Conservation (phyloP, 2,888 invertebrate genomes). For the Cephus rjabovi region DNA sequence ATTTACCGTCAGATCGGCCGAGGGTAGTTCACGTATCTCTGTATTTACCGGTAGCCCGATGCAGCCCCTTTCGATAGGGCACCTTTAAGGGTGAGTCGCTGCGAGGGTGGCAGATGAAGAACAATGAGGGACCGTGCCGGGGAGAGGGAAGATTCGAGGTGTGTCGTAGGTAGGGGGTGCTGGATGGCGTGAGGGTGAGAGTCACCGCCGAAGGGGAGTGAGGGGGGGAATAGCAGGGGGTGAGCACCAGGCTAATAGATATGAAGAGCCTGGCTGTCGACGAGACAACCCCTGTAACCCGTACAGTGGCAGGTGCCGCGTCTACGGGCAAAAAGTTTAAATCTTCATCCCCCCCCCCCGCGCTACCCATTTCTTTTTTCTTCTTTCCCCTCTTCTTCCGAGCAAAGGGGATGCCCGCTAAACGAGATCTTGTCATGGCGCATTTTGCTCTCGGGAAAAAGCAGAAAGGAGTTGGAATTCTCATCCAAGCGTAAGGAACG, state of each 20-base stretch:
- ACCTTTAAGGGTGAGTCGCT: conserved; percentile 47
- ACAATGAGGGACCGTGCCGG: conserved; percentile 43
- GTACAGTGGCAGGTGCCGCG: conserved; percentile 30
- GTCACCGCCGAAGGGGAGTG: conserved; percentile 18
- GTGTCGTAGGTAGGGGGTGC: conserved; percentile 19
- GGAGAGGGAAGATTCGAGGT: conserved; percentile 18
- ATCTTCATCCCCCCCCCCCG: conserved; percentile 1
- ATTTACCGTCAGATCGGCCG: too few species aligned
- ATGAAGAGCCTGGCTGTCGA: conserved; percentile 53
- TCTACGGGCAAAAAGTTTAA: conserved; percentile 29
- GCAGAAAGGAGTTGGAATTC: too few species aligned
- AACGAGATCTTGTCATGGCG: too few species aligned
- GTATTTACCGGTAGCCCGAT: too few species aligned
- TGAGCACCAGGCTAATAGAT: conserved; percentile 51
- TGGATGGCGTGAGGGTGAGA: conserved; percentile 30
- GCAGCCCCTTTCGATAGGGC: conserved; percentile 25
- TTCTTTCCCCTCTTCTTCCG: background rate
- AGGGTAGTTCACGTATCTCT: too few species aligned
- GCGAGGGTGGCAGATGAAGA: conserved; percentile 40
- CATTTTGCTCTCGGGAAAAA: too few species aligned
- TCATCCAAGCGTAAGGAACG: too few species aligned
- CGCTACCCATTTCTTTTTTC: background rate
- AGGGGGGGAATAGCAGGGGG: conserved; percentile 13
- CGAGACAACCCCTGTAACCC: conserved; percentile 40
- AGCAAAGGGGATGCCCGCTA: too few species aligned